Conservation (phyloP, 2,888 invertebrate genomes). For the Rhabditoides inermis region DNA sequence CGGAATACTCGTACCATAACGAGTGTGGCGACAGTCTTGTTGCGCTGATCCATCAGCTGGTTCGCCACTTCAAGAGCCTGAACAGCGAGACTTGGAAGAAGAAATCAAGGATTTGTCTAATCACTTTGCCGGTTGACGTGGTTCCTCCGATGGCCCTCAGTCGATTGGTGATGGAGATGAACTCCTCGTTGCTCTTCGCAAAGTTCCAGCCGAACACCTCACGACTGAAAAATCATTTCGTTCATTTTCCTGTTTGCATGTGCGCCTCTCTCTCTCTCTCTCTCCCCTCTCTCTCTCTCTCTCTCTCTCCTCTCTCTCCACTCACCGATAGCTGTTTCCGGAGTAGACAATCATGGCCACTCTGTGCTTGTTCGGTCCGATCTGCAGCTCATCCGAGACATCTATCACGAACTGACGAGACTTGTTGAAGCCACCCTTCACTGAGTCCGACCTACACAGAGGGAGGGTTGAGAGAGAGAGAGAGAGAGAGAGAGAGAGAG, state of each 20-base stretch:
- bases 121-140: slow-evolving; percentile 38
- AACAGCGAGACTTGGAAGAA: neutral
- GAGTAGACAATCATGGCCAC: slow-evolving; percentile 48
- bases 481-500: slow-evolving; percentile 8
- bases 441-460: slow-evolving; percentile 17
- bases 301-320: too few relatives aligned
- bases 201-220: slow-evolving; percentile 47
- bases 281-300: too few relatives aligned
- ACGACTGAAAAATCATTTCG: slow-evolving; percentile 9
- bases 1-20: too few relatives aligned
- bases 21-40: slow-evolving; percentile 41
- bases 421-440: slow-evolving; percentile 46
- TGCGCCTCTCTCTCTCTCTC: too few relatives aligned
- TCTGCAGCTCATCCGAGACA: slow-evolving; percentile 47
- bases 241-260: too few relatives aligned
- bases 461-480: slow-evolving; percentile 1
- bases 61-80: slow-evolving; percentile 40
- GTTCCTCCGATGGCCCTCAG: slow-evolving; percentile 46
- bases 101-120: neutral
- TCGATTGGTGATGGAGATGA: slow-evolving; percentile 26
- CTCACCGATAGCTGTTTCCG: slow-evolving; percentile 36
- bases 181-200: slow-evolving; percentile 45
- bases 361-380: slow-evolving; percentile 43
- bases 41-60: slow-evolving; percentile 40
- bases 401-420: slow-evolving; percentile 46